Evolutionary conservation across 2,113 vertebrate species (phyloP).

Genomic region (Oxyruncus cristatus): DNA sequence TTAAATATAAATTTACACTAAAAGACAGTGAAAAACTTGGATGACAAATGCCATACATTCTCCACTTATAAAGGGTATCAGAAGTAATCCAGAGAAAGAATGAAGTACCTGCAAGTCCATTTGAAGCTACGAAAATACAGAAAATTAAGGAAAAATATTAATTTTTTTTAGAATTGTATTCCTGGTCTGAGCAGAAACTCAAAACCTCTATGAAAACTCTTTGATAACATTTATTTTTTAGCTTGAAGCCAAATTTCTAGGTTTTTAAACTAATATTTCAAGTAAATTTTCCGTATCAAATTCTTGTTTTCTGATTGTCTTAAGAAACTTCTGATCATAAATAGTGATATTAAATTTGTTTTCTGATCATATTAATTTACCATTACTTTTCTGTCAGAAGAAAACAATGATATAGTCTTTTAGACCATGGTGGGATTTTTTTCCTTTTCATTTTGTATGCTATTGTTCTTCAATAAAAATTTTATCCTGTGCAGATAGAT

Average conservation of each 20-base stretch:
- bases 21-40: not conserved
- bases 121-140: not conserved
- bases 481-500: not conserved
- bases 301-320: not conserved
- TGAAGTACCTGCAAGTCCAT: not conserved
- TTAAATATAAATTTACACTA: not conserved
- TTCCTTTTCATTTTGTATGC: not conserved
- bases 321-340: not conserved
- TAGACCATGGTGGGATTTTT: not conserved
- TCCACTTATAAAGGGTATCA: fast-evolving
- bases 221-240: not conserved
- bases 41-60: not conserved
- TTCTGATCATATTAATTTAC: not conserved
- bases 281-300: not conserved
- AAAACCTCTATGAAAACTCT: not conserved
- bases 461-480: not conserved
- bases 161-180: not conserved
- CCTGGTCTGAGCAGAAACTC: not conserved
- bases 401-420: fast-evolving
- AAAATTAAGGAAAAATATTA: not conserved
- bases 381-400: not conserved
- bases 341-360: not conserved
- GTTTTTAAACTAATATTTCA: not conserved
- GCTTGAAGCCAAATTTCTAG: not conserved
- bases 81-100: not conserved